These are phyloP conservation scores for Xiphophorus couchianus DNA, from an alignment of 2,113 vertebrate genomes.

Conservation along the genomic window DNA sequence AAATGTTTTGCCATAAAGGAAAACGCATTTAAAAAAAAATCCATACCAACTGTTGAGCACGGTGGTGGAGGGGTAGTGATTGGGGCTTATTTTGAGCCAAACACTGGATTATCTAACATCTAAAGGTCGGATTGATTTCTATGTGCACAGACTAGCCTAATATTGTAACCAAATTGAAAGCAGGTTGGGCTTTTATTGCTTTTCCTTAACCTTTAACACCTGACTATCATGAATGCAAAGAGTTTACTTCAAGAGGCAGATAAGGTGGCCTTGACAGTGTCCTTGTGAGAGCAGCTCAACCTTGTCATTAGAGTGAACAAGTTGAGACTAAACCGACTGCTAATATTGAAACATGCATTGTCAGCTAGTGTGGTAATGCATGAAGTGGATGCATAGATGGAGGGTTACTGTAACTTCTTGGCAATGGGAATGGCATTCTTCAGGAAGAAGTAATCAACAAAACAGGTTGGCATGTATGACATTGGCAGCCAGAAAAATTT, in stretches of 20 bases:
- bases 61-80: no score
- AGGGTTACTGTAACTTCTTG: conserved; percentile 33
- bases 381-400: background rate
- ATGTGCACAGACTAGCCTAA: background rate
- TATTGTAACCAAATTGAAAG: background rate
- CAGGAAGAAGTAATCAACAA: conserved; percentile 74
- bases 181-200: background rate
- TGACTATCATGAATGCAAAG: background rate
- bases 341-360: background rate
- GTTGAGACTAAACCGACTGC: background rate
- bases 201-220: conserved; percentile 3
- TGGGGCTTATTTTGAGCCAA: no score
- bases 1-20: no score
- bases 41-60: no score
- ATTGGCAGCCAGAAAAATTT: conserved; percentile 85
- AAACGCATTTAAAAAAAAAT: no score
- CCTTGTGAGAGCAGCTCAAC: background rate
- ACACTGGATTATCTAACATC: no score
- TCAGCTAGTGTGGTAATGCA: background rate
- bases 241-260: conserved; percentile 2
- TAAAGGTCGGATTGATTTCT: no score
- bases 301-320: background rate
- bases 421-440: conserved; percentile 66
- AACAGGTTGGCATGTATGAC: conserved; percentile 80
- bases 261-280: conserved; percentile 19